Evolutionary conservation across 2,113 vertebrate genomes (phyloP).

Genomic region (Microtus oregoni): DNA sequence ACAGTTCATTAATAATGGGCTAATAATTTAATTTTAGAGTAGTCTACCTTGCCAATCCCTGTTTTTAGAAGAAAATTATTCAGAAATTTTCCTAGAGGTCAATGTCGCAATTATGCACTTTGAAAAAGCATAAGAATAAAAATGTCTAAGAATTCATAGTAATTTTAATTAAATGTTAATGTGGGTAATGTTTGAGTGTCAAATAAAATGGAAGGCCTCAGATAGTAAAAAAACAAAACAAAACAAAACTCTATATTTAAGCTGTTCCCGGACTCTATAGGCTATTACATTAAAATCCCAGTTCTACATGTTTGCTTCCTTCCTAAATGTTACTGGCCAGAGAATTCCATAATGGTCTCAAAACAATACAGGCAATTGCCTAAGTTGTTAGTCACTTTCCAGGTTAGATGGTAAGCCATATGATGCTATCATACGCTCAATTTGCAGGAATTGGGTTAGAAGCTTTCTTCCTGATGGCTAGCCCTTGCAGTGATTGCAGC

Average conservation of each 20-base stretch:
- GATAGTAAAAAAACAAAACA: neutral
- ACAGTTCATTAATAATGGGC: neutral
- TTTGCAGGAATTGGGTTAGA: neutral
- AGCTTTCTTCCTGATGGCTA: neutral
- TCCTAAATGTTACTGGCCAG: neutral
- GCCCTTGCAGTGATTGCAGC: neutral
- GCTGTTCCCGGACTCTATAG: neutral
- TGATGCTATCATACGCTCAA: neutral
- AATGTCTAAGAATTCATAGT: neutral
- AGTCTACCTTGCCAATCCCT: neutral
- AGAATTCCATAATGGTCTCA: neutral
- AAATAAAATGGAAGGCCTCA: neutral
- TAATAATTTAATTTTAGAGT: constrained; percentile 15
- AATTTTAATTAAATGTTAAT: constrained; percentile 23
- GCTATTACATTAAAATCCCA: neutral
- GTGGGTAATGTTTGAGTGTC: neutral
- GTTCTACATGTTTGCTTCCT: neutral
- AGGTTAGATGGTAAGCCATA: neutral
- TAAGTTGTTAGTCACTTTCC: neutral
- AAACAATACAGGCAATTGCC: neutral
- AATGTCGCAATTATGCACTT: neutral
- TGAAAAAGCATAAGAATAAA: neutral
- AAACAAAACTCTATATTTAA: neutral
- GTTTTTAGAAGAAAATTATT: neutral
- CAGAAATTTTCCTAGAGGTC: neutral